phyloP scores from a whole-genome alignment of 2,797 vertebrate species.

The Sebastes steindachneri region DNA sequence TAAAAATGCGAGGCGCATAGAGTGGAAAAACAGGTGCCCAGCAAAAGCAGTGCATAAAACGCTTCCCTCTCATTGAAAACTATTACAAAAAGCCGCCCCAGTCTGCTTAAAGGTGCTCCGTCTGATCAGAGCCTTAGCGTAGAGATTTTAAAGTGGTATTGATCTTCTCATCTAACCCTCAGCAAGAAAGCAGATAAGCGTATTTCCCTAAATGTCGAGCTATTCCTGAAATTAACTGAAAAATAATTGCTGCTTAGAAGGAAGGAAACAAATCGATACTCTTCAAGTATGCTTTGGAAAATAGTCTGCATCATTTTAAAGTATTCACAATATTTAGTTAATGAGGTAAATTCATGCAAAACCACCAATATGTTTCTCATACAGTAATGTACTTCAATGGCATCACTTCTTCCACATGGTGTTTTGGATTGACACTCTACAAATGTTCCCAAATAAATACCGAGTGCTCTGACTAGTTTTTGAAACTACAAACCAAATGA shows the following conservation, averaged over 20 bases:
- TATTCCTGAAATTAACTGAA: not conserved
- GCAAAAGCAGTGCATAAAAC: no score
- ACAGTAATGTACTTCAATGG: not conserved
- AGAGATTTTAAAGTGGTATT: not conserved
- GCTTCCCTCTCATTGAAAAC: no score
- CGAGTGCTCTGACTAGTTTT: constrained; percentile 41
- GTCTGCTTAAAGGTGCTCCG: no score
- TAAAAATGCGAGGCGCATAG: no score
- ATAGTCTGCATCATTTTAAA: not conserved
- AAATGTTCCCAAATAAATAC: constrained; percentile 16
- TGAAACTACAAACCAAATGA: constrained; percentile 58
- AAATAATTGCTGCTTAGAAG: not conserved
- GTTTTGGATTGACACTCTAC: constrained; percentile 44
- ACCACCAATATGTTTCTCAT: not conserved
- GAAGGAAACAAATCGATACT: not conserved
- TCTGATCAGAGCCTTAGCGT: no score
- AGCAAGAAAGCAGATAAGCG: fast-evolving
- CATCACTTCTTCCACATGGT: not conserved
- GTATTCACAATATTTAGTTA: not conserved
- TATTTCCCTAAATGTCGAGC: not conserved
- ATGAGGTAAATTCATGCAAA: not conserved
- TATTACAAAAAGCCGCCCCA: no score
- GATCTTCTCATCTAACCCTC: not conserved
- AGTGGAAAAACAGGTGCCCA: no score
- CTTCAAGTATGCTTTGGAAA: not conserved